Base-by-base conservation (phyloP, 2,797 vertebrate genomes). In the Neoniphon sammara region DNA sequence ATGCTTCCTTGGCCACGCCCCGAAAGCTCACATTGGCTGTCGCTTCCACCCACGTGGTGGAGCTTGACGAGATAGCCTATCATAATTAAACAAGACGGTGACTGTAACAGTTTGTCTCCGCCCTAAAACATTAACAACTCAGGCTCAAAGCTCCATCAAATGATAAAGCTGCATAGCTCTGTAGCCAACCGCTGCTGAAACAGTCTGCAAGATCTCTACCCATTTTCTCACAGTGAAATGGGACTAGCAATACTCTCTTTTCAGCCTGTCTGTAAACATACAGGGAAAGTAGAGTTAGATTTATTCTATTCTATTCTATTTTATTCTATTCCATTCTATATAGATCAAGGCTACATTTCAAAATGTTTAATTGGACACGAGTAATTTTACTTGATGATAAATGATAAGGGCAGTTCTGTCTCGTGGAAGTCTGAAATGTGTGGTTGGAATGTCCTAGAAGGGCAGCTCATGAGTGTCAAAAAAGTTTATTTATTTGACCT, bases 1-100 rank as follows among this genome's bases (percentile, higher is more conserved):
- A 63, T 36, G 80, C 73, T 80, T 70, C 27, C 7, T 7, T 63
- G n/a, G 5, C 70, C 85, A 73, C 86, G 50, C 89, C 85, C 31
- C 58, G 10, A 1, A n/a, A 34, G 27, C 66, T 7, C 30, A 52
- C 2, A 90, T 92, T 91, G 87, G 89, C 9, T 64, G 2, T 66
- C 0, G 0, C 7, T 18, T 2, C 1, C 2, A 5, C 2, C 49
- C 87, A 90, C 72, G 76, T 87, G 85, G 17, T 80, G 1, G 1
- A 60, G 30, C 18, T 78, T 56, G 1, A 15, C 1, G 2, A 20
- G 25, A 18, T 2, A 81, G 44, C 89, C 82, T 79, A 91, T 68
- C 39, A 42, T 86, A 66, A 73, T 0, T 3, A 10, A 61, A 23
- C 23, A 66, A 5, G 60, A 53, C 1, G 39, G 2, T 49, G 18